Conservation (phyloP, 2,888 invertebrate genomes). For the Scaptomyza parva region DNA sequence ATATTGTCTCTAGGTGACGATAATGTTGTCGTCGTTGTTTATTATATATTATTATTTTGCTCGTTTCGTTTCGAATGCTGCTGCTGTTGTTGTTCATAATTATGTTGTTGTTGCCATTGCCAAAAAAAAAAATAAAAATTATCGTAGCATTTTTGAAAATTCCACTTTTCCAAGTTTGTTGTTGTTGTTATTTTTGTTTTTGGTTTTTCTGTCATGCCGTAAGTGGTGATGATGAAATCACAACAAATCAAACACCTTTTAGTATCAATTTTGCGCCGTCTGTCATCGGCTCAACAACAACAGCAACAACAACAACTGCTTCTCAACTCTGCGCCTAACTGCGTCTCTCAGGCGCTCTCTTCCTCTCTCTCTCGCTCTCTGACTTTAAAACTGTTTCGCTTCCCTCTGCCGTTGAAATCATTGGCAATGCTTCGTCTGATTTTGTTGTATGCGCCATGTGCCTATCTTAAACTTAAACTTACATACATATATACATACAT, state of each 20-base stretch:
- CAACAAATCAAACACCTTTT: slow-evolving; percentile 81
- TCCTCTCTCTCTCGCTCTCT: neutral
- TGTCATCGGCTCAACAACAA: slow-evolving; percentile 47
- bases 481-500: neutral
- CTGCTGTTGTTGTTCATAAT: slow-evolving; percentile 55
- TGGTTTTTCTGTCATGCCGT: slow-evolving; percentile 76
- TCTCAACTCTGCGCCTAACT: slow-evolving; percentile 1
- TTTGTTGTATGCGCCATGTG: slow-evolving; percentile 19
- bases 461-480: slow-evolving; percentile 15
- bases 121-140: slow-evolving; percentile 38
- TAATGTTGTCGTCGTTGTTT: slow-evolving; percentile 70
- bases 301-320: neutral
- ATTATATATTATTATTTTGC: slow-evolving; percentile 55
- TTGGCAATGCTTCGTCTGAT: slow-evolving; percentile 12
- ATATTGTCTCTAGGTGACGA: slow-evolving; percentile 79
- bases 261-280: slow-evolving; percentile 74
- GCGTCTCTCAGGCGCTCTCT: neutral
- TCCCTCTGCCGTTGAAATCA: neutral
- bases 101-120: slow-evolving; percentile 66
- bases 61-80: slow-evolving; percentile 44
- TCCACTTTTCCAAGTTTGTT: slow-evolving; percentile 70
- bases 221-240: slow-evolving; percentile 80
- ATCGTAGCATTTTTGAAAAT: slow-evolving; percentile 67
- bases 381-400: too few species aligned
- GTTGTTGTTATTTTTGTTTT: slow-evolving; percentile 52